phyloP scores from a whole-genome alignment of 2,113 vertebrate genomes.

The Eulemur rufifrons region DNA sequence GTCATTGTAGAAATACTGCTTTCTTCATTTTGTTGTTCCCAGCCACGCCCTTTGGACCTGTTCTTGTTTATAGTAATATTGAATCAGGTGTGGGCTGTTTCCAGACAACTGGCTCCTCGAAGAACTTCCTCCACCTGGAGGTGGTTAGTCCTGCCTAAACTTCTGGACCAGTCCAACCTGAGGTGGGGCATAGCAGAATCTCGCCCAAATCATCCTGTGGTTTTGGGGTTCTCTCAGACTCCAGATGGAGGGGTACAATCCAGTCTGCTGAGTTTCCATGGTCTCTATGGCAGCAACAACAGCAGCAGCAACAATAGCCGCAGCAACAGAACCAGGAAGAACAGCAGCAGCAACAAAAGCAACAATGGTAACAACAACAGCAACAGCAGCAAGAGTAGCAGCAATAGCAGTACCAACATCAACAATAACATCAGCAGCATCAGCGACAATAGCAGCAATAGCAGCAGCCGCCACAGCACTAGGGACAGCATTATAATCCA shows the following conservation, averaged over 20 bases:
- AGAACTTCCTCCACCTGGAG: neutral
- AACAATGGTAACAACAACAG: fast-evolving
- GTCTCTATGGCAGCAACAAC: neutral
- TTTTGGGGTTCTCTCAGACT: neutral
- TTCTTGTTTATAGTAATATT: neutral
- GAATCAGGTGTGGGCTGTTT: neutral
- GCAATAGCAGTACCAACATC: fast-evolving
- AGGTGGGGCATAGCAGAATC: neutral
- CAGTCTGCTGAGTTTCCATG: neutral
- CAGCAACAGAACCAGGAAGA: fast-evolving
- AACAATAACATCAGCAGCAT: fast-evolving
- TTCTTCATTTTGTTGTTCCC: neutral
- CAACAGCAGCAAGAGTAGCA: fast-evolving
- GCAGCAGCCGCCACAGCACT: fast-evolving
- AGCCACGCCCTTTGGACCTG: neutral
- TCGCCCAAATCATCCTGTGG: neutral
- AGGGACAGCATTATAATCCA: fast-evolving
- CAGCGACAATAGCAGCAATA: neutral
- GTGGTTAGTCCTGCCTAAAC: neutral
- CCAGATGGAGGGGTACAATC: neutral
- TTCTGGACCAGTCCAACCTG: neutral
- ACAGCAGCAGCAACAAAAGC: fast-evolving
- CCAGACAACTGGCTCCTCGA: neutral
- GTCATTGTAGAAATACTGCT: neutral
- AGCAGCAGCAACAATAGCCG: fast-evolving